These are phyloP conservation scores for Pterocles orientalis DNA, from an alignment of 2,113 vertebrate genomes.

Conservation along the genomic window DNA sequence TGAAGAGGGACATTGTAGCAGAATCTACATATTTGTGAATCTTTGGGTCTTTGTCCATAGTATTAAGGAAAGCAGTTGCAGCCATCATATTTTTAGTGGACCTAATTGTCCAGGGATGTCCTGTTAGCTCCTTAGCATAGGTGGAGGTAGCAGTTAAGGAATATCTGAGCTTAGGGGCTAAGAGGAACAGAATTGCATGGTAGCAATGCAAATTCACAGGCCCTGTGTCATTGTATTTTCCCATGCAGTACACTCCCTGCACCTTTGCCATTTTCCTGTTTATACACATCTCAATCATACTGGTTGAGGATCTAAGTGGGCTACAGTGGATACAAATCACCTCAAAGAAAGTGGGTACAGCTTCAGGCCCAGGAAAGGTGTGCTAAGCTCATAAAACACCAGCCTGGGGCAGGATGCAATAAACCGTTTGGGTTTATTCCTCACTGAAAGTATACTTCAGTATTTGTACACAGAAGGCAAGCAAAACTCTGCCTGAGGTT, in stretches of 20 bases:
- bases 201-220: not conserved
- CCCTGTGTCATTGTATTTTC: not conserved
- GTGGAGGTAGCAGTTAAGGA: not conserved
- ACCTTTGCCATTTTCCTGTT: not conserved
- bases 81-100: not conserved
- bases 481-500: not conserved
- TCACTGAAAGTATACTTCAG: not conserved
- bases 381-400: rapidly evolving
- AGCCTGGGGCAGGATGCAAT: not conserved
- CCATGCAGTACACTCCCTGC: not conserved
- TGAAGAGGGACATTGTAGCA: not conserved
- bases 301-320: not conserved
- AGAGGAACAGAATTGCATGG: not conserved
- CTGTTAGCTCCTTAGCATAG: not conserved
- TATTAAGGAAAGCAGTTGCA: not conserved
- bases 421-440: not conserved
- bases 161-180: rapidly evolving
- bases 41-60: not conserved
- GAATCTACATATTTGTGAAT: not conserved
- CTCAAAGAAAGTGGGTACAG: not conserved
- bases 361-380: not conserved
- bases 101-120: not conserved
- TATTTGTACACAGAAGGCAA: not conserved
- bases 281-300: not conserved
- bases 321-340: not conserved